phyloP scores from a whole-genome alignment of 2,797 vertebrate genomes.

The Eulemur rubriventer region DNA sequence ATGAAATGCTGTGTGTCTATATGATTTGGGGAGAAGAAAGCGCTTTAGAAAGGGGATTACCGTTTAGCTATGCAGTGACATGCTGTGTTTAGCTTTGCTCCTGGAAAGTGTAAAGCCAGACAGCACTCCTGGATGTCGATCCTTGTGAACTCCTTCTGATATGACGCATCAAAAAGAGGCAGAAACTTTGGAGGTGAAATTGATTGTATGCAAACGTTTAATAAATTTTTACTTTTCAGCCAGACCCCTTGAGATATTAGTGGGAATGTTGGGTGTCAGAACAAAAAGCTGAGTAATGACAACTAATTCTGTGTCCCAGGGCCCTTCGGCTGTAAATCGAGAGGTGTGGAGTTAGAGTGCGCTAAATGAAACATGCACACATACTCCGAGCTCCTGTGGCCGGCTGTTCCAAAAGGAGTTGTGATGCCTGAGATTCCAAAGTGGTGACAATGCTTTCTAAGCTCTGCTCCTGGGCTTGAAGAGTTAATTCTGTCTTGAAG shows the following conservation, averaged over 20 bases:
- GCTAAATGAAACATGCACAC: not conserved
- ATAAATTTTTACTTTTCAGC: not conserved
- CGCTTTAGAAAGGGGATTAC: not conserved
- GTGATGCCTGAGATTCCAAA: not conserved
- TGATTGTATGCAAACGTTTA: not conserved
- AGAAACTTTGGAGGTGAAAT: not conserved
- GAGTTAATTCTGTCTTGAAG: not conserved
- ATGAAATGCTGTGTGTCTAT: not conserved
- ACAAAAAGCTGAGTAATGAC: not conserved
- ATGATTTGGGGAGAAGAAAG: not conserved
- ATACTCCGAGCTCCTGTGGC: not conserved
- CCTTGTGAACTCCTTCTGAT: not conserved
- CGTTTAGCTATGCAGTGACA: not conserved
- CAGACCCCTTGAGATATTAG: conserved; percentile 6
- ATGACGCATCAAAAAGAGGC: not conserved
- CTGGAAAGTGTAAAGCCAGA: not conserved
- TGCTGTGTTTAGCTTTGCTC: no score
- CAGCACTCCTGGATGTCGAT: accelerated
- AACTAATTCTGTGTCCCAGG: not conserved
- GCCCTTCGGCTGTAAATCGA: not conserved
- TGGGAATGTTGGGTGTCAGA: not conserved
- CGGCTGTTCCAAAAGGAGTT: not conserved
- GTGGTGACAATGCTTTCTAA: not conserved
- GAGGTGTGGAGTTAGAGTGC: not conserved
- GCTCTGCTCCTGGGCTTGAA: not conserved